Conservation (phyloP, 2,888 invertebrate genomes). For the Andrena chrysosceles region DNA sequence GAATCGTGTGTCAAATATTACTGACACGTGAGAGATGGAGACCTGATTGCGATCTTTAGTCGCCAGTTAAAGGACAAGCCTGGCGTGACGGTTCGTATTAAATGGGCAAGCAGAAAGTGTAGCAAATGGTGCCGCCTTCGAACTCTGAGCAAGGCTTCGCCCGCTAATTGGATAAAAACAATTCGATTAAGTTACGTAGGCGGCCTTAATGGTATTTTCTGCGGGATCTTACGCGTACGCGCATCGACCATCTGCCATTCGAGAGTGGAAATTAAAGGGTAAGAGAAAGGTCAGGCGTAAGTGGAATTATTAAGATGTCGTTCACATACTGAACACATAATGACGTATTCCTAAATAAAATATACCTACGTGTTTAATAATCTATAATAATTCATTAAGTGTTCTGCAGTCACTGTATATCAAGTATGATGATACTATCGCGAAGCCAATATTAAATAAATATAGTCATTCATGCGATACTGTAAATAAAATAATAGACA, state of each 20-base stretch:
- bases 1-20: background rate
- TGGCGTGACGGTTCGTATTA: constrained; percentile 57
- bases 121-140: constrained; percentile 61
- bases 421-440: no score
- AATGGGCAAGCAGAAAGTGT: constrained; percentile 49
- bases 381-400: no score
- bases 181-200: constrained; percentile 79
- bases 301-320: background rate
- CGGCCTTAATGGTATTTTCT: constrained; percentile 61
- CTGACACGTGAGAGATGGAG: background rate
- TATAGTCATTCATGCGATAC: no score
- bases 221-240: constrained; percentile 15
- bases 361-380: no score
- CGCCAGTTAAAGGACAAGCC: background rate
- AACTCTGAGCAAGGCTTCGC: constrained; percentile 78
- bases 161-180: constrained; percentile 82
- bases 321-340: background rate
- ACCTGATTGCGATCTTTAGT: background rate
- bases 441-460: no score
- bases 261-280: constrained; percentile 15
- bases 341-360: no score
- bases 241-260: background rate
- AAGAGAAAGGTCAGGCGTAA: constrained; percentile 14
- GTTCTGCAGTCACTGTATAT: no score
- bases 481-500: no score